These are phyloP conservation scores for Mantis religiosa DNA, from an alignment of 2,888 invertebrate genomes.

Conservation along the genomic window DNA sequence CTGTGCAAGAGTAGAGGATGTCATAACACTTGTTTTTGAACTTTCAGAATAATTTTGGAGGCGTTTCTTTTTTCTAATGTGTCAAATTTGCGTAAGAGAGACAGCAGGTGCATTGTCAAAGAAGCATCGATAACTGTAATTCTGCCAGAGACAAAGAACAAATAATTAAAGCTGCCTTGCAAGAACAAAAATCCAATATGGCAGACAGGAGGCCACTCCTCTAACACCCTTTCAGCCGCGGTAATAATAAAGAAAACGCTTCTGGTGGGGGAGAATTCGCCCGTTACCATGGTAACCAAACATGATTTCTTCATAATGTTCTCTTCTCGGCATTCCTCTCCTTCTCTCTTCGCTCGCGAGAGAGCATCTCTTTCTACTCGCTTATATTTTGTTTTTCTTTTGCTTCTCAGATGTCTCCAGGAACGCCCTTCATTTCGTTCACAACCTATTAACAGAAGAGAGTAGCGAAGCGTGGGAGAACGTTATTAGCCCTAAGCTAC, in stretches of 20 bases:
- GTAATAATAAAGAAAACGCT: constrained; percentile 28
- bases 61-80: too few species aligned
- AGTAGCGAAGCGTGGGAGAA: constrained; percentile 19
- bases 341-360: not conserved
- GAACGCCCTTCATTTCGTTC: constrained; percentile 3
- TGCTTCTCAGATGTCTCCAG: constrained; percentile 5
- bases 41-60: too few species aligned
- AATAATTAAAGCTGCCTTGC: not conserved
- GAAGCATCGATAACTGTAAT: not conserved
- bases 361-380: not conserved
- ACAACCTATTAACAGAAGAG: constrained; percentile 20
- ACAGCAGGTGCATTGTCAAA: not conserved
- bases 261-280: constrained; percentile 3
- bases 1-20: too few species aligned
- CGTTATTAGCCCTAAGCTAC: constrained; percentile 23
- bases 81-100: not conserved
- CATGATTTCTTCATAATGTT: constrained; percentile 30
- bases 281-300: constrained; percentile 22
- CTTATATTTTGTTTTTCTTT: not conserved
- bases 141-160: not conserved
- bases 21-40: too few species aligned
- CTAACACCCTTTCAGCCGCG: constrained; percentile 25
- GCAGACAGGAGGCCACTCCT: constrained; percentile 19
- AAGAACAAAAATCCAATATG: constrained; percentile 14
- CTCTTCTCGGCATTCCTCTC: constrained; percentile 4